Evolutionary conservation across 2,113 vertebrate species (phyloP).

Genomic region (Psammodynastes pulverulentus): DNA sequence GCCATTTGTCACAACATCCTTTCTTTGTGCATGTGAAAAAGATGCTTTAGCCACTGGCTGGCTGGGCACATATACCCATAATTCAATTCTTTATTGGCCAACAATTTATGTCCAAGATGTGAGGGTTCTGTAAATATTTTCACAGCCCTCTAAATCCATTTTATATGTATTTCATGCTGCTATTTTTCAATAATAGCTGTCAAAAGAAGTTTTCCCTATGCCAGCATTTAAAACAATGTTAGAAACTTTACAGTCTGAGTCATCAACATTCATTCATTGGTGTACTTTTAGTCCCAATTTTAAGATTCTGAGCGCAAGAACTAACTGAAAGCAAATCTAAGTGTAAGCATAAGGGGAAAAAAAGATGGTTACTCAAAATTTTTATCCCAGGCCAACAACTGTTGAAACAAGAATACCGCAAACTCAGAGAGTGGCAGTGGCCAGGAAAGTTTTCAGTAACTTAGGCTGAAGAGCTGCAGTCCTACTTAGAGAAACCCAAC

Average conservation of each 20-base stretch:
- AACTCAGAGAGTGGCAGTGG: neutral
- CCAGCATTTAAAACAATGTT: neutral
- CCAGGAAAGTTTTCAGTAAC: neutral
- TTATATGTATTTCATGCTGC: neutral
- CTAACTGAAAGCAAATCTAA: neutral
- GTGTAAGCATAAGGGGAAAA: neutral
- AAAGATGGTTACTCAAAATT: neutral
- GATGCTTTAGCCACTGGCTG: neutral
- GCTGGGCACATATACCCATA: neutral
- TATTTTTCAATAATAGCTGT: neutral
- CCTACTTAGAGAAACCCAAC: neutral
- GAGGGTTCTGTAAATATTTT: too few species aligned
- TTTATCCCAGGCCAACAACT: neutral
- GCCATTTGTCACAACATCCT: neutral
- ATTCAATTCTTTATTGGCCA: too few species aligned
- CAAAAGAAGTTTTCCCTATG: neutral
- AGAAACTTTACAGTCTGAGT: neutral
- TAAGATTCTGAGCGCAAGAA: neutral
- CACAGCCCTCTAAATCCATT: too few species aligned
- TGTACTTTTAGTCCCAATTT: neutral
- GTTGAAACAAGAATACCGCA: neutral
- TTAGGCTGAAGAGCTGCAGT: neutral
- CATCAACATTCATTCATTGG: neutral
- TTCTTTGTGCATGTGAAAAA: neutral
- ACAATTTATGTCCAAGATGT: too few species aligned